These are phyloP conservation scores for Myripristis murdjan DNA, from an alignment of 2,797 vertebrate genomes.

Conservation along the genomic window DNA sequence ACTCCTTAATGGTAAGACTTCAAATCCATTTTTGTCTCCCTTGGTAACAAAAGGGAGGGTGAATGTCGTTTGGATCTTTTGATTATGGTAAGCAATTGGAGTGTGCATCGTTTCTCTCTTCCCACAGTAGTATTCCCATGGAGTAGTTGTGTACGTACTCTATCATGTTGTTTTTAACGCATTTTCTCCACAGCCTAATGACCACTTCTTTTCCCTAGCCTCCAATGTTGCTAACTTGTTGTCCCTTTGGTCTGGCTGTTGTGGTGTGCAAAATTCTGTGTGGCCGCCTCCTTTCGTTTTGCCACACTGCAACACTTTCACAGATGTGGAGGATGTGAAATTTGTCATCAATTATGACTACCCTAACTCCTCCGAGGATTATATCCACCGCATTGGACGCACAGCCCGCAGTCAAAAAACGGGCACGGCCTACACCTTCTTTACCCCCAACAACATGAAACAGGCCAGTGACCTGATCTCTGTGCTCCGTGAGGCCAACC, in stretches of 20 bases:
- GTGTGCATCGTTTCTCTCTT: slow-evolving; percentile 93
- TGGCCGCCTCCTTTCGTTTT: slow-evolving; percentile 91
- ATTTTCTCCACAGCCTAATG: slow-evolving; percentile 77
- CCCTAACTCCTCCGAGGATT: slow-evolving; percentile 99
- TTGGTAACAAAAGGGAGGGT: slow-evolving; percentile 86
- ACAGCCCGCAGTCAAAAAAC: slow-evolving; percentile 99
- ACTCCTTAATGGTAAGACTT: slow-evolving; percentile 93
- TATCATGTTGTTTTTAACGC: slow-evolving; percentile 84
- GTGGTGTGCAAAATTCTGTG: slow-evolving; percentile 97
- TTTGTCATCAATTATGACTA: slow-evolving; percentile 99
- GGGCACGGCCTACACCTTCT: slow-evolving; percentile 99
- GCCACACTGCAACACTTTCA: slow-evolving; percentile 99
- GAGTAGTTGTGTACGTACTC: slow-evolving; percentile 76
- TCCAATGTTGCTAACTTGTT: slow-evolving; percentile 91
- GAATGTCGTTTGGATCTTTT: slow-evolving; percentile 85
- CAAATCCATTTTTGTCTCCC: slow-evolving; percentile 77
- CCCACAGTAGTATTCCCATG: slow-evolving; percentile 90
- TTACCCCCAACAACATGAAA: slow-evolving; percentile 99
- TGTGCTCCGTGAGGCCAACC: slow-evolving; percentile 98
- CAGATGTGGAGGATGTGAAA: slow-evolving; percentile 99
- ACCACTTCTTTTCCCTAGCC: slow-evolving; percentile 78
- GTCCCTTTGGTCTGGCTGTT: slow-evolving; percentile 97
- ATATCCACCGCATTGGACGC: slow-evolving; percentile 99
- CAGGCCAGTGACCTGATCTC: slow-evolving; percentile 98
- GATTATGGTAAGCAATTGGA: slow-evolving; percentile 86